Conservation (phyloP, 2,797 vertebrate species). For the Tangara arthus region DNA sequence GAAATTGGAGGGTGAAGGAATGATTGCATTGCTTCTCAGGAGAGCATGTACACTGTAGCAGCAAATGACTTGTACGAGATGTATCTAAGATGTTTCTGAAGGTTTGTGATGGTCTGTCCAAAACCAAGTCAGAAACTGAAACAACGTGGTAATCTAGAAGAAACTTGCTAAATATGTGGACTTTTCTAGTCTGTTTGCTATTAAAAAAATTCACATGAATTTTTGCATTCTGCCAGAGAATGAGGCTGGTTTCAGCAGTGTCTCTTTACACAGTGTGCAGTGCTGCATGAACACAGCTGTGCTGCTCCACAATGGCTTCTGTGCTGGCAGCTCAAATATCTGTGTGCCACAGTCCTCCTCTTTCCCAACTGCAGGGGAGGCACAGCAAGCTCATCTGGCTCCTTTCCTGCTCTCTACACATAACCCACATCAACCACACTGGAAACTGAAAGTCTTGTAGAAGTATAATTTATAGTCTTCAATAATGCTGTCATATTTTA, state of each 20-base stretch:
- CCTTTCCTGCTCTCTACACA: neutral
- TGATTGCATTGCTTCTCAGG: neutral
- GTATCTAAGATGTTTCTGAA: neutral
- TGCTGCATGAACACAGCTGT: neutral
- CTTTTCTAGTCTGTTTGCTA: neutral
- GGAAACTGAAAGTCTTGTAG: neutral
- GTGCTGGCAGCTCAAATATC: neutral
- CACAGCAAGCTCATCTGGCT: neutral
- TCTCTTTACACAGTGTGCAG: neutral
- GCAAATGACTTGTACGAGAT: neutral
- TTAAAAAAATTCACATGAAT: neutral
- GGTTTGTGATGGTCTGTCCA: neutral
- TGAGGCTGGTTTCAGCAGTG: neutral
- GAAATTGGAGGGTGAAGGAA: neutral
- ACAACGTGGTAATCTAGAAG: neutral
- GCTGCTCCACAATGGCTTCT: neutral
- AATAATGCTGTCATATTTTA: neutral
- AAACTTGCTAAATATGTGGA: neutral
- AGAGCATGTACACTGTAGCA: neutral
- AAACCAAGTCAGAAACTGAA: neutral
- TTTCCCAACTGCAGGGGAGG: neutral
- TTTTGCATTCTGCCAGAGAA: neutral
- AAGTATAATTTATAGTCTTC: neutral
- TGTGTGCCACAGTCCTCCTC: accelerated
- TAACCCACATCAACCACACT: neutral